These are phyloP conservation scores for Camelus dromedarius DNA, from an alignment of 2,113 vertebrate species.

Conservation along the genomic window DNA sequence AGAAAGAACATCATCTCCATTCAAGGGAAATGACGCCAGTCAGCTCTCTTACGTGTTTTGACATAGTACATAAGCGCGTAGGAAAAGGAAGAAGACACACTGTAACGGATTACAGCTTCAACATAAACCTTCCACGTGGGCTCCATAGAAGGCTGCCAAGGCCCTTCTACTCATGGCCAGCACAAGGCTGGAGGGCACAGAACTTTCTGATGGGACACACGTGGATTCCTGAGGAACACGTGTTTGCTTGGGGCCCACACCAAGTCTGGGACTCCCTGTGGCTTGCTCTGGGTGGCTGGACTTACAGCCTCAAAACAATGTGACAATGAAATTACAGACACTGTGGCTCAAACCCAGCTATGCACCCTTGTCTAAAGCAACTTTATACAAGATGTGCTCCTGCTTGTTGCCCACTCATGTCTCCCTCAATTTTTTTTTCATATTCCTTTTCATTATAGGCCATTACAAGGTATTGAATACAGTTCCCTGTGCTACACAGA, in stretches of 20 bases:
- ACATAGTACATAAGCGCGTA: neutral
- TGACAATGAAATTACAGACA: neutral
- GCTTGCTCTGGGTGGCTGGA: neutral
- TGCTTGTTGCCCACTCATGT: neutral
- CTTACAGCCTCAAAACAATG: neutral
- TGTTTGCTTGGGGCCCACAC: no score
- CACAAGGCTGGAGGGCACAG: neutral
- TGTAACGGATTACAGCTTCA: neutral
- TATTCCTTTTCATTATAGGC: no score
- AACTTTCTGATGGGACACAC: neutral
- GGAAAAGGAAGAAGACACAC: neutral
- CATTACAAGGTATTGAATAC: no score
- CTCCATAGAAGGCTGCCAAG: neutral
- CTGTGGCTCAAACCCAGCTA: neutral
- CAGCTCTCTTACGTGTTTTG: neutral
- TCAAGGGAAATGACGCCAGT: neutral
- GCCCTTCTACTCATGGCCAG: accelerated
- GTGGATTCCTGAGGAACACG: neutral
- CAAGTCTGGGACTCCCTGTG: neutral
- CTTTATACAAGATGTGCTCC: neutral
- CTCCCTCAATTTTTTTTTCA: neutral
- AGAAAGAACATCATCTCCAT: neutral
- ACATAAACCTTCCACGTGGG: neutral
- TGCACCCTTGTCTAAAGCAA: neutral
- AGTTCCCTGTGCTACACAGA: no score